Percentiles rank a stretch among this genome's conserved stretches.
These are phyloP conservation scores for Heterochromis multidens DNA, from an alignment of 2,113 vertebrate species.

Conservation along the genomic window DNA sequence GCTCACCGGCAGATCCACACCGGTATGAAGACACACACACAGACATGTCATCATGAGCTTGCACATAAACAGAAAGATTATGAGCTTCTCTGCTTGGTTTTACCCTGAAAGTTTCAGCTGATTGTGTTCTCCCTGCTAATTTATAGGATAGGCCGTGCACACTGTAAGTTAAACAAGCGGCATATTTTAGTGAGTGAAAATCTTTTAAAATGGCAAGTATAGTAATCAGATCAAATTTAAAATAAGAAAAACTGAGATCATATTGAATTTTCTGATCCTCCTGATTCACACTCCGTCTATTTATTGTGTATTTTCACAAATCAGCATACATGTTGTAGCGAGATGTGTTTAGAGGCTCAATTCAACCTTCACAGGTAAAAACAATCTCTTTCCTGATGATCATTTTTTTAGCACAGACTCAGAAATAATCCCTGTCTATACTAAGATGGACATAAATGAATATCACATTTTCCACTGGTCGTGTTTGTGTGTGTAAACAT, in stretches of 20 bases:
- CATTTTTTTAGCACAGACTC: not conserved
- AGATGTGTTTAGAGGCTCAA: not conserved
- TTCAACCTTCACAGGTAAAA: not conserved
- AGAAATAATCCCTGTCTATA: not conserved
- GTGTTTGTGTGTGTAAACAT: not conserved
- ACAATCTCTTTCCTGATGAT: not conserved
- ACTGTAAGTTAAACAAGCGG: not conserved
- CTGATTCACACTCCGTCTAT: not conserved
- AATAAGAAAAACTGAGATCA: not conserved
- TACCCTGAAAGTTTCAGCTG: not conserved
- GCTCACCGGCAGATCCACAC: constrained; percentile 94
- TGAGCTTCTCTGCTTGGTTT: not conserved
- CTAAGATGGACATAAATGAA: not conserved
- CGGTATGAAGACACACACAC: constrained; percentile 74
- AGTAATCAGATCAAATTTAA: not conserved
- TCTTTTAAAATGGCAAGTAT: not conserved
- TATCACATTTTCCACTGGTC: not conserved
- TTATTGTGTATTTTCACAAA: not conserved
- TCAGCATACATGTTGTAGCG: not conserved
- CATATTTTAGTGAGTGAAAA: not conserved
- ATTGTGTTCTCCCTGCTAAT: not conserved
- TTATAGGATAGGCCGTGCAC: not conserved
- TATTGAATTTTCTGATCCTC: not conserved
- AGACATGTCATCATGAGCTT: not conserved
- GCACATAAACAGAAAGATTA: constrained; percentile 5